Evolutionary conservation across 53 echinoderm and acorn worm species (phyloP).

Genomic region (Astropecten irregularis): DNA sequence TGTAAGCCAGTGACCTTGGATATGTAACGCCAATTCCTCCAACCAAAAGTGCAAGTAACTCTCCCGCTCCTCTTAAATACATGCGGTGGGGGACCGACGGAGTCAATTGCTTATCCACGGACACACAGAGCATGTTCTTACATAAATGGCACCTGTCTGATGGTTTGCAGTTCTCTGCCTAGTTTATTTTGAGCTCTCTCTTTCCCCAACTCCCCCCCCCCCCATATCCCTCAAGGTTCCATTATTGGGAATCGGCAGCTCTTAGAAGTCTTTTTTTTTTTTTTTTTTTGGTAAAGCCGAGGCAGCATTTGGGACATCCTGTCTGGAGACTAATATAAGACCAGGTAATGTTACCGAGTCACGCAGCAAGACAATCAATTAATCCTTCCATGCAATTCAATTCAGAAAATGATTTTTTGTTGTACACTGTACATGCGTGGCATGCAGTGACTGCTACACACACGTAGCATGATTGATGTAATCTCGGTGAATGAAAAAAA

Average conservation of each 20-base stretch:
- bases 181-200: no score
- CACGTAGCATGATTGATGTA: no score
- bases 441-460: no score
- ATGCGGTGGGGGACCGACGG: no score
- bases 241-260: no score
- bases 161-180: neutral
- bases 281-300: no score
- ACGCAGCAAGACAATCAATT: conserved; percentile 48
- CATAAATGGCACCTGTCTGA: conserved; percentile 15
- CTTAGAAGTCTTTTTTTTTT: no score
- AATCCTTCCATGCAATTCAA: conserved; percentile 1
- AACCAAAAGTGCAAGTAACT: conserved; percentile 59
- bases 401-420: conserved; percentile 9
- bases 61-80: neutral
- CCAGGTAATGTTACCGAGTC: conserved; percentile 38
- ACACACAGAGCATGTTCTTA: neutral
- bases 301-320: conserved; percentile 23
- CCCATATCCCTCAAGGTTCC: no score
- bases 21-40: neutral
- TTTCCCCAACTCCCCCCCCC: no score
- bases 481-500: no score
- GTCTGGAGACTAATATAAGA: conserved; percentile 47
- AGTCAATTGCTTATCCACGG: conserved; percentile 13
- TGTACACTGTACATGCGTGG: no score
- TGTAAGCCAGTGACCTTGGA: conserved; percentile 28